Evolutionary conservation across 2,888 invertebrate species (phyloP).

Genomic region (Stegana nigrithorax): DNA sequence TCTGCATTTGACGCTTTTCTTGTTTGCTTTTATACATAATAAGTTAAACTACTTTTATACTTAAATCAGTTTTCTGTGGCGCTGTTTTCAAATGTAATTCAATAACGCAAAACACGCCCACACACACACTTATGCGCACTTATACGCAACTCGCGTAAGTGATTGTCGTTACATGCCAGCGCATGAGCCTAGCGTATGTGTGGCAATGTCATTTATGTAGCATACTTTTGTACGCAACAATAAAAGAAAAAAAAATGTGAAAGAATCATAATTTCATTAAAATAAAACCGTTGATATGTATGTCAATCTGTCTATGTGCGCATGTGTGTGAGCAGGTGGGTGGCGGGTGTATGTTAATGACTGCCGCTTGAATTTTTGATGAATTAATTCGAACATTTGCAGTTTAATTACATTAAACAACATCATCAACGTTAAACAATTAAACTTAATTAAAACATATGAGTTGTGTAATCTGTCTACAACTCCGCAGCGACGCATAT

Average conservation of each 20-base stretch:
- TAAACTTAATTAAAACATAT: slow-evolving; percentile 57
- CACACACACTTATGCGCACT: background rate
- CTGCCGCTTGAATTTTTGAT: slow-evolving; percentile 17
- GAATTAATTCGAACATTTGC: slow-evolving; percentile 28
- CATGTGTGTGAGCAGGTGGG: slow-evolving; percentile 2
- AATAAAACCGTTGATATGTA: slow-evolving; percentile 54
- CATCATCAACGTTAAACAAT: slow-evolving; percentile 44
- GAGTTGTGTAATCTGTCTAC: slow-evolving; percentile 16
- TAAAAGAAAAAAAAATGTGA: background rate
- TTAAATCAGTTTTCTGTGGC: slow-evolving; percentile 9
- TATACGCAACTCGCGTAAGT: background rate
- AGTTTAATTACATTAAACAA: slow-evolving; percentile 54
- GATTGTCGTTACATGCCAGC: background rate
- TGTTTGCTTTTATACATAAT: slow-evolving; percentile 3
- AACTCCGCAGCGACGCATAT: too few relatives aligned
- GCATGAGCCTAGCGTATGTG: slow-evolving; percentile 1
- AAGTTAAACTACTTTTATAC: slow-evolving; percentile 19
- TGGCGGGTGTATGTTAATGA: background rate
- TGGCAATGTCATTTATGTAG: slow-evolving; percentile 40
- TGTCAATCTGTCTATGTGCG: background rate
- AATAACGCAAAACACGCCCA: slow-evolving; percentile 37
- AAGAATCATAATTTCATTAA: slow-evolving; percentile 48
- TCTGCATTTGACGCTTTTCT: slow-evolving; percentile 16
- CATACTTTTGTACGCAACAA: slow-evolving; percentile 39
- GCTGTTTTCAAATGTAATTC: slow-evolving; percentile 51